Percentiles rank a stretch among this genome's conserved stretches.
Conservation (phyloP, 1,140 invertebrate genomes). For the Drosophila rufa region DNA sequence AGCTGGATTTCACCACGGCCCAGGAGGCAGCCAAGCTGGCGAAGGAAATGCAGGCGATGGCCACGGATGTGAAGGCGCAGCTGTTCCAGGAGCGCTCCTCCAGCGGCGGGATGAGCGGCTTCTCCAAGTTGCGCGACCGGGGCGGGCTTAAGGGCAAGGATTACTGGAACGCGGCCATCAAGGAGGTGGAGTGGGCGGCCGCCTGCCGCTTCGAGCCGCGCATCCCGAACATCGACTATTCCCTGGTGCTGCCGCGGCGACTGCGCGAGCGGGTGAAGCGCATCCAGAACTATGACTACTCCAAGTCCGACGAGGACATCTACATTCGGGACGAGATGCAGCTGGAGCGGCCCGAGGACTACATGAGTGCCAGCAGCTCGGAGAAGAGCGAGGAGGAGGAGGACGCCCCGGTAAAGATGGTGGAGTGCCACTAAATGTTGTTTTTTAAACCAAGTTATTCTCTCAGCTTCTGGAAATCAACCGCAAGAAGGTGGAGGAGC, state of each 20-base stretch:
- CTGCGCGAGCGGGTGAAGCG: slow-evolving; percentile 65
- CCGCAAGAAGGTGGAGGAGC: slow-evolving; percentile 64
- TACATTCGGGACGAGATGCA: slow-evolving; percentile 70
- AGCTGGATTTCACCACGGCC: slow-evolving; percentile 10
- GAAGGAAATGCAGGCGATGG: slow-evolving; percentile 12
- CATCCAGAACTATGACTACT: slow-evolving; percentile 75
- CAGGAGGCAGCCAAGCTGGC: neutral
- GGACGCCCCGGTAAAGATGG: slow-evolving; percentile 37
- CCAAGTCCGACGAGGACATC: slow-evolving; percentile 68
- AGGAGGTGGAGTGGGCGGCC: slow-evolving; percentile 60
- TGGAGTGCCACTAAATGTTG: neutral
- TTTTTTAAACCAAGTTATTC: too few relatives aligned
- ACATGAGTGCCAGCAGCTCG: slow-evolving; percentile 50
- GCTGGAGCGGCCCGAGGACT: slow-evolving; percentile 61
- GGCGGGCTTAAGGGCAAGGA: slow-evolving; percentile 38
- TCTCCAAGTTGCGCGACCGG: slow-evolving; percentile 39
- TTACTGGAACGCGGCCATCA: slow-evolving; percentile 67
- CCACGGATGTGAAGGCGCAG: slow-evolving; percentile 24
- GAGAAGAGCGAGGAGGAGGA: slow-evolving; percentile 58
- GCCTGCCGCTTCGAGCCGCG: slow-evolving; percentile 57
- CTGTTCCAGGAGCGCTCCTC: slow-evolving; percentile 45
- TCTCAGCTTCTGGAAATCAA: slow-evolving; percentile 29
- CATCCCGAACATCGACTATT: slow-evolving; percentile 69
- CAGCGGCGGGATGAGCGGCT: slow-evolving; percentile 50
- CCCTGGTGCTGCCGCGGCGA: slow-evolving; percentile 62